A percentile compares a stretch with the other conserved stretches of the same genome.
Evolutionary conservation across 2,888 invertebrate genomes (phyloP).

Genomic region (Drosophila prolongata): DNA sequence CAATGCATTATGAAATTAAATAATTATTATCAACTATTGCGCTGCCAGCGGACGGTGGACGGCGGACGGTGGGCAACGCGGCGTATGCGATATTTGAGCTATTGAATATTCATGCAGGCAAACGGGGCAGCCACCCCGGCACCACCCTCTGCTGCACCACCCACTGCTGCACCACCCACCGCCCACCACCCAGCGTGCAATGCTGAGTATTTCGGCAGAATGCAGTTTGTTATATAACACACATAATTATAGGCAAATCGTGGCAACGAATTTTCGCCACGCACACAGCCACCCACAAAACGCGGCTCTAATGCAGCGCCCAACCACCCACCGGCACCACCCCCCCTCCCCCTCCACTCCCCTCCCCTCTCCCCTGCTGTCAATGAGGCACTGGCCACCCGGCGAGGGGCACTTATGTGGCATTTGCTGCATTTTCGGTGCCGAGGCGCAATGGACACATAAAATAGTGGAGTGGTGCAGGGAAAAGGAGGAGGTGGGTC

Average conservation of each 20-base stretch:
- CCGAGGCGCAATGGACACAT: slow-evolving; percentile 63
- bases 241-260: slow-evolving; percentile 81
- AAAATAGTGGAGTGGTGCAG: slow-evolving; percentile 22
- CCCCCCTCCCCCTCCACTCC: background rate
- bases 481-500: slow-evolving; percentile 20
- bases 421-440: slow-evolving; percentile 72
- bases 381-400: slow-evolving; percentile 45
- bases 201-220: slow-evolving; percentile 63
- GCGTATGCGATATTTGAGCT: slow-evolving; percentile 77
- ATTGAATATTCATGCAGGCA: slow-evolving; percentile 78
- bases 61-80: slow-evolving; percentile 52
- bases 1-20: slow-evolving; percentile 66
- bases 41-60: slow-evolving; percentile 17
- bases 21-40: slow-evolving; percentile 77
- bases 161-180: background rate
- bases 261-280: slow-evolving; percentile 78
- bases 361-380: slow-evolving; percentile 3
- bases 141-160: slow-evolving; percentile 1
- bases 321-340: slow-evolving; percentile 4
- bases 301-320: slow-evolving; percentile 12
- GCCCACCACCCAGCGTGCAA: background rate
- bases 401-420: slow-evolving; percentile 72
- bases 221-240: slow-evolving; percentile 81
- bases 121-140: slow-evolving; percentile 24
- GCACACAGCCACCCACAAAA: slow-evolving; percentile 38